phyloP scores from a whole-genome alignment of 2,888 invertebrate species.

The Thera britannica region DNA sequence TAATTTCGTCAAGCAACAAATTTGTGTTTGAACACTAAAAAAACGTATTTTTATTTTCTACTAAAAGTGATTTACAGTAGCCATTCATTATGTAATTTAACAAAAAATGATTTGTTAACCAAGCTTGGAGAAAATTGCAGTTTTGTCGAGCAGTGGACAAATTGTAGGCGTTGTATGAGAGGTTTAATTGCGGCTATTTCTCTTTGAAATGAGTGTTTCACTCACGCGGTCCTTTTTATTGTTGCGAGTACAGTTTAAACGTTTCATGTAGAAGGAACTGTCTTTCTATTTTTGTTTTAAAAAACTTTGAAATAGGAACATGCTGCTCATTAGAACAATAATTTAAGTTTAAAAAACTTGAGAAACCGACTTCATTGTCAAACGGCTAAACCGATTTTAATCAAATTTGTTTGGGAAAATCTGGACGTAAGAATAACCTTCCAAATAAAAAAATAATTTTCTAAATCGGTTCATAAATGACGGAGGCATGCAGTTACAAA shows the following conservation, averaged over 20 bases:
- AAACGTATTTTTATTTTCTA: conserved; percentile 33
- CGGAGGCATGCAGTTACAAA: no score
- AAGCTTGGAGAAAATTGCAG: conserved; percentile 33
- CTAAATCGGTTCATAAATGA: no score
- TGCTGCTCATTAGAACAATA: background rate
- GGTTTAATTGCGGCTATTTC: conserved; percentile 34
- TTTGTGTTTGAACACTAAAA: background rate
- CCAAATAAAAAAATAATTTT: no score
- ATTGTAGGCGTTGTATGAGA: conserved; percentile 34
- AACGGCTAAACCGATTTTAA: no score
- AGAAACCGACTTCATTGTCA: no score
- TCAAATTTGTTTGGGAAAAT: no score
- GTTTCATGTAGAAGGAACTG: conserved; percentile 8
- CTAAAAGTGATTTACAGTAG: conserved; percentile 48
- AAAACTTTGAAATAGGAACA: conserved; percentile 8
- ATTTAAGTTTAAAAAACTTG: no score
- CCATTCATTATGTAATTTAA: conserved; percentile 47
- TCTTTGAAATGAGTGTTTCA: conserved; percentile 37
- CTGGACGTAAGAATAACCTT: no score
- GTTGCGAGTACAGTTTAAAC: conserved; percentile 24
- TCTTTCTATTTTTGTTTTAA: conserved; percentile 2
- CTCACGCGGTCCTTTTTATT: conserved; percentile 26
- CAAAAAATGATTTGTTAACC: conserved; percentile 45
- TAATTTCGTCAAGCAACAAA: no score
- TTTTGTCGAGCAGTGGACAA: conserved; percentile 39